These are phyloP conservation scores for Drosophila aff. DNA, from an alignment of 1,140 invertebrate genomes.

Conservation along the genomic window DNA sequence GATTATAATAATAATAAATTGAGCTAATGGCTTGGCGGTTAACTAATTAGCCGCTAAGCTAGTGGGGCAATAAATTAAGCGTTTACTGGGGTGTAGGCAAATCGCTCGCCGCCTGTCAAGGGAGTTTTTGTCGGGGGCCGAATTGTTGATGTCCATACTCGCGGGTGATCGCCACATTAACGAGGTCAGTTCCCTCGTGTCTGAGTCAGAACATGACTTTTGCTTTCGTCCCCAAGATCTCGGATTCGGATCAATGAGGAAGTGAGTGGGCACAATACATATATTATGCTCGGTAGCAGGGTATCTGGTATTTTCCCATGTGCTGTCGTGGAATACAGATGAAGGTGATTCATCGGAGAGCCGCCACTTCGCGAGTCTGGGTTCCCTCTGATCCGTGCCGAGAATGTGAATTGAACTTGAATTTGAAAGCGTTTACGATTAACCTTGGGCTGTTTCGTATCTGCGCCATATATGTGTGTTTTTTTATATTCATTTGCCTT, in stretches of 20 bases:
- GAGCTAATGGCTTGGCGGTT: slow-evolving; percentile 17
- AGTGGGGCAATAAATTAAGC: slow-evolving; percentile 29
- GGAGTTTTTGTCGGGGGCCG: slow-evolving; percentile 10
- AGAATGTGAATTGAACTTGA: slow-evolving; percentile 77
- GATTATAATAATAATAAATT: slow-evolving; percentile 19
- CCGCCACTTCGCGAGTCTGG: background rate
- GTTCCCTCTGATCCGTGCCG: slow-evolving; percentile 14
- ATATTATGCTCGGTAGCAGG: slow-evolving; percentile 9
- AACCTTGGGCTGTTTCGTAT: slow-evolving; percentile 52
- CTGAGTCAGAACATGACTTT: slow-evolving; percentile 49
- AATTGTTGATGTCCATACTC: slow-evolving; percentile 1
- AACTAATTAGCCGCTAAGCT: slow-evolving; percentile 24
- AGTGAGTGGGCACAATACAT: slow-evolving; percentile 48
- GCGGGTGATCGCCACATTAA: slow-evolving; percentile 27
- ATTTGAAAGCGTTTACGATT: slow-evolving; percentile 56
- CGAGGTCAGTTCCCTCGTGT: slow-evolving; percentile 47
- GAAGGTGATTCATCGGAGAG: slow-evolving; percentile 31
- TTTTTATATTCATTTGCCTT: slow-evolving; percentile 46
- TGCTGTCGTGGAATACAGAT: slow-evolving; percentile 31
- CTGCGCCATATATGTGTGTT: slow-evolving; percentile 11
- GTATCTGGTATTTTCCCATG: slow-evolving; percentile 41
- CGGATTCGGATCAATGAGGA: slow-evolving; percentile 33
- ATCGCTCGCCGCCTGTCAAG: slow-evolving; percentile 11
- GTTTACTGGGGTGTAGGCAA: slow-evolving; percentile 10
- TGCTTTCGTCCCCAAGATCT: slow-evolving; percentile 44